Evolutionary conservation across 2,797 vertebrate genomes (phyloP).

Genomic region (Sebastes matsubarae): DNA sequence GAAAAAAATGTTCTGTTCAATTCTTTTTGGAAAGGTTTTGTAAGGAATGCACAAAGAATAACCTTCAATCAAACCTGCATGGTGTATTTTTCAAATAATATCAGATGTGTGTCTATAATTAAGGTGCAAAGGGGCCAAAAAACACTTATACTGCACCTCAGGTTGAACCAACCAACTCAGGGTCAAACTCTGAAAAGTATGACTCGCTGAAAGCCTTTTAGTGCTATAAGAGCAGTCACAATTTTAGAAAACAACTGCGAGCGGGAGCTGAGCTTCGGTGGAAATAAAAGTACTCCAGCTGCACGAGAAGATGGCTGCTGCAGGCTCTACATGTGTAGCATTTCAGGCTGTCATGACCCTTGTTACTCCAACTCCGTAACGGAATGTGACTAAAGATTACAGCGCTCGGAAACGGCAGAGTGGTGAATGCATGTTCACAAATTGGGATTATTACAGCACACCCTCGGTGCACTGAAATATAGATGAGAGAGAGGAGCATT

Average conservation of each 20-base stretch:
- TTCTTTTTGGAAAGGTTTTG: not conserved
- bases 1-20: not conserved
- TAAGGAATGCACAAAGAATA: not conserved
- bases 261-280: conserved; percentile 4
- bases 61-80: not conserved
- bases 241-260: conserved; percentile 8
- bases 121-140: not conserved
- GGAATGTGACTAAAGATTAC: conserved; percentile 42
- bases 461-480: conserved; percentile 51
- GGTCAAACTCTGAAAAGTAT: conserved; percentile 32
- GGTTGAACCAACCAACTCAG: not conserved
- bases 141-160: not conserved
- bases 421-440: conserved; percentile 47
- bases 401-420: conserved; percentile 40
- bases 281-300: conserved; percentile 19
- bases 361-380: conserved; percentile 10
- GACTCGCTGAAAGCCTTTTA: conserved; percentile 57
- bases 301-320: conserved; percentile 19
- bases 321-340: conserved; percentile 13
- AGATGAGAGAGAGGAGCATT: conserved; percentile 62
- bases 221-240: conserved; percentile 23
- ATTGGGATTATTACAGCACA: conserved; percentile 70
- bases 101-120: not conserved
- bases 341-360: conserved; percentile 39
- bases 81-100: not conserved